Evolutionary conservation across 2,113 vertebrate species (phyloP), one percentile per base, ranked within the genome.

Genomic region (Jacana jacana): DNA sequence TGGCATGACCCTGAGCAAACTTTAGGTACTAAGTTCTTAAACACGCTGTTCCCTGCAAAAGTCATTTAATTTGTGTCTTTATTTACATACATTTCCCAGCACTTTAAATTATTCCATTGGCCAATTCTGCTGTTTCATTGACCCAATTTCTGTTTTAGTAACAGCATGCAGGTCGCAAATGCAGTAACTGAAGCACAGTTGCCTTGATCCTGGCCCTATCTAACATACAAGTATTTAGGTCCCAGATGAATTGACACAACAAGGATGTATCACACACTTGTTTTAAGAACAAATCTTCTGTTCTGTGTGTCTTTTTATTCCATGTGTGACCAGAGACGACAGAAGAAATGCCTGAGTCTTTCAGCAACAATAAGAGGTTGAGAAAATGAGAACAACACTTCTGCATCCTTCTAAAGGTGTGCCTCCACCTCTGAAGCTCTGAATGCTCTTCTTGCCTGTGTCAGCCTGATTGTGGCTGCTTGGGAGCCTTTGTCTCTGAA

Each of bases 281-380:
- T 89, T 97, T 77, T 87, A 85, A 81, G 49, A 76, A 15, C 15
- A 84, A 1, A 30, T 81, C 63, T 77, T 88, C 72, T 86, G 17
- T 86, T 95, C 79, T 81, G 24, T 24, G 17, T 80, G 64, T 49
- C 63, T 54, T 30, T 86, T 37, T 46, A n/a, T 42, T 77, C 68
- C 54, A 31, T 23, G 28, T 73, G 78, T 64, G n/a, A 65, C 54
- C 73, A 69, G 63, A 85, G 42, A 42, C 1, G 5, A 39, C 39
- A 39, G 19, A 69, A 89, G 28, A 48, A 77, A 79, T 31, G 18
- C 7, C 12, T 7, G 28, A 80, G 40, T 25, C 71, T 33, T 82
- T 55, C 25, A 83, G 46, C 23, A 57, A 22, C 7, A 80, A 18
- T 55, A 40, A 11, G 23, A 49, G 15, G 28, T 20, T 82, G 54